A percentile compares a stretch with the other conserved stretches of the same genome.
Evolutionary conservation across 2,113 vertebrate species (phyloP).

Genomic region (Chlorodrepanis virens): DNA sequence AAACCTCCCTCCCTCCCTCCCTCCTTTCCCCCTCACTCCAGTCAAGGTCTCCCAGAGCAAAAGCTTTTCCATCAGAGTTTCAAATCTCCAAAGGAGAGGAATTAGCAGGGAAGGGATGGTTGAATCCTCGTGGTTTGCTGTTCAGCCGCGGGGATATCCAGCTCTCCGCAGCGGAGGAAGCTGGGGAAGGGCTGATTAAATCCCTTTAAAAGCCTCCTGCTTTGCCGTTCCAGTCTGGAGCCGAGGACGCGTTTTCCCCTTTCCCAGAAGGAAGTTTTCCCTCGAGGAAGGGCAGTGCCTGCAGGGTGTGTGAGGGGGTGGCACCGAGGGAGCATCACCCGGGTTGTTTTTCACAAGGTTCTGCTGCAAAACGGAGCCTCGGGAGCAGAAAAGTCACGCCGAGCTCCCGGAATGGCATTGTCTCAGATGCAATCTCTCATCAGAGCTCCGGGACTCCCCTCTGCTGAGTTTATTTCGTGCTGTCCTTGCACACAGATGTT

Average conservation of each 20-base stretch:
- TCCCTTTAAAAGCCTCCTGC: accelerated
- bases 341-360: neutral
- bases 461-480: neutral
- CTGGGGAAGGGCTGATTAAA: neutral
- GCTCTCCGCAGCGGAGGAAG: neutral
- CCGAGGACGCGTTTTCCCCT: neutral
- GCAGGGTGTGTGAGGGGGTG: too few species aligned
- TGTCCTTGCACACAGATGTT: neutral
- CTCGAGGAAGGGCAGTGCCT: neutral
- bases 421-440: accelerated
- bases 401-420: neutral
- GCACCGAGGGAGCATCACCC: neutral
- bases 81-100: neutral
- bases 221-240: neutral
- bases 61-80: neutral
- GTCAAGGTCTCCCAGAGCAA: neutral
- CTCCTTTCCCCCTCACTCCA: neutral
- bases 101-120: neutral
- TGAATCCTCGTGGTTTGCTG: neutral
- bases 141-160: too few species aligned
- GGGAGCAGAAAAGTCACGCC: neutral
- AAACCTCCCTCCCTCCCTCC: neutral
- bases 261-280: neutral
- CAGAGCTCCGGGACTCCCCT: neutral
- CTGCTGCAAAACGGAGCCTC: neutral